phyloP scores from a whole-genome alignment of 2,888 invertebrate genomes.

The Coremacera marginata region DNA sequence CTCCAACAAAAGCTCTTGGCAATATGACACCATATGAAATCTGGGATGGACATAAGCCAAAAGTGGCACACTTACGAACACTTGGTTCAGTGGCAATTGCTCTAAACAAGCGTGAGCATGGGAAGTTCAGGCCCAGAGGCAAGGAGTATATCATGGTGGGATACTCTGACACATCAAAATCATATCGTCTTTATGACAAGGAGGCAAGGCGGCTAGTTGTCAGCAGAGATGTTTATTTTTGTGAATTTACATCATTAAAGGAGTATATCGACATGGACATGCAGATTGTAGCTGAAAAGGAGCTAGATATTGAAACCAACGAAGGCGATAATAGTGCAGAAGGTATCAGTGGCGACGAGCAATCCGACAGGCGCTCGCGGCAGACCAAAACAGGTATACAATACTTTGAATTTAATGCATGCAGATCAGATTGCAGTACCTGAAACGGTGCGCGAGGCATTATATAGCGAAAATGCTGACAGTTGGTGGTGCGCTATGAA shows the following conservation, averaged over 20 bases:
- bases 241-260: background rate
- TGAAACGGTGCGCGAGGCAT: too few relatives aligned
- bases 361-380: background rate
- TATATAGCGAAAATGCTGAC: too few relatives aligned
- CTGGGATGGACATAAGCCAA: constrained; percentile 41
- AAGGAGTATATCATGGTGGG: constrained; percentile 1
- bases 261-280: background rate
- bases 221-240: background rate
- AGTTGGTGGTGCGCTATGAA: too few relatives aligned
- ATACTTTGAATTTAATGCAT: too few relatives aligned
- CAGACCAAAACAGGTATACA: too few relatives aligned
- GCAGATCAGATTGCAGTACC: too few relatives aligned
- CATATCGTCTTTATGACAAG: background rate
- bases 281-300: constrained; percentile 4
- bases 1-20: constrained; percentile 44
- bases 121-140: constrained; percentile 23
- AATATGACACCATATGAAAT: constrained; percentile 44
- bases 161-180: constrained; percentile 9
- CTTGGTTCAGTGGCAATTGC: constrained; percentile 42
- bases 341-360: background rate
- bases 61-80: constrained; percentile 36
- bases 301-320: background rate
- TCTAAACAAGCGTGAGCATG: constrained; percentile 38
- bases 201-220: background rate
- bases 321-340: background rate